phyloP scores from a whole-genome alignment of 1,140 invertebrate genomes.

The Formica selysi region DNA sequence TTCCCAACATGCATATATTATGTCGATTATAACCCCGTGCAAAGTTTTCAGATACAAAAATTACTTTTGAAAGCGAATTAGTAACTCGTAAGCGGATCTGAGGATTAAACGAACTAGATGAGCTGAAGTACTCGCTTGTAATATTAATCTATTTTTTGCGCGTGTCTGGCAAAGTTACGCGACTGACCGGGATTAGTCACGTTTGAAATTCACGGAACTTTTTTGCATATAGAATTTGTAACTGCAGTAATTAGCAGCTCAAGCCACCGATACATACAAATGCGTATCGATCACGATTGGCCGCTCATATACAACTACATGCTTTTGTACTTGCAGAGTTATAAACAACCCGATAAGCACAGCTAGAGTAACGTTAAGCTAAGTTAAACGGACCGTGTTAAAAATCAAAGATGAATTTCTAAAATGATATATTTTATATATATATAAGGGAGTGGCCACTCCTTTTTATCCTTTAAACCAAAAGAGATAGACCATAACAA shows the following conservation, averaged over 20 bases:
- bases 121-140: constrained; percentile 30
- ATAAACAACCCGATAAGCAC: neutral
- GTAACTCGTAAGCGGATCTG: constrained; percentile 36
- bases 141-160: constrained; percentile 62
- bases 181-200: constrained; percentile 19
- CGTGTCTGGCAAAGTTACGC: constrained; percentile 1
- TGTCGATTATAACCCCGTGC: neutral
- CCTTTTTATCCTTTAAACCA: too few relatives aligned
- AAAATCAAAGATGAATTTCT: neutral
- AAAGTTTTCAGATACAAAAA: constrained; percentile 4
- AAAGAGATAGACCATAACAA: too few relatives aligned
- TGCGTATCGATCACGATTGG: constrained; percentile 20
- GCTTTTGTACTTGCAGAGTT: constrained; percentile 15
- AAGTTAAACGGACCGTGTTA: too few relatives aligned
- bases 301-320: neutral
- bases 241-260: neutral
- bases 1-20: constrained; percentile 12
- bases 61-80: constrained; percentile 42
- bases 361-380: neutral
- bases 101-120: neutral
- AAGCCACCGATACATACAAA: constrained; percentile 22
- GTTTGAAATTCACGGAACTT: constrained; percentile 27
- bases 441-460: too few relatives aligned
- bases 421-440: neutral
- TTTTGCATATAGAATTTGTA: neutral